A percentile compares a stretch with the other conserved stretches of the same genome.
Evolutionary conservation across 1,140 invertebrate genomes (phyloP).

Genomic region (Ceratosolen fusciceps): DNA sequence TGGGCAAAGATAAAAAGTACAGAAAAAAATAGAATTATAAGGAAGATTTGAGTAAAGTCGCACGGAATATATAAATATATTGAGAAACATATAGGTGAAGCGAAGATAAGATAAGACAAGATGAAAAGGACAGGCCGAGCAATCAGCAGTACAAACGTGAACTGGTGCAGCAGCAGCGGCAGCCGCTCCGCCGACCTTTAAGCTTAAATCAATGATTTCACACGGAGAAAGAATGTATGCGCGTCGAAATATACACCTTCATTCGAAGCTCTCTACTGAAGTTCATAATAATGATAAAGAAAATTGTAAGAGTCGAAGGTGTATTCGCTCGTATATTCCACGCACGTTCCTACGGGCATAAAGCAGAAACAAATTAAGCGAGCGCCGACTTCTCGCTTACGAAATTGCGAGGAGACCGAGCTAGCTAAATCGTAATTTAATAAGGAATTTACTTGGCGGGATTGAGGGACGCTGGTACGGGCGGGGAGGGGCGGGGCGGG

Average conservation of each 20-base stretch:
- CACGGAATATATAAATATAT: too few relatives aligned
- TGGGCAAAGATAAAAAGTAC: too few relatives aligned
- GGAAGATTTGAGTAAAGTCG: too few relatives aligned
- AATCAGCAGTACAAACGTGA: too few relatives aligned
- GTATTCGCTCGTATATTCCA: conserved; percentile 32
- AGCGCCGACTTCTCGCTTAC: conserved; percentile 38
- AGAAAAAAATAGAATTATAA: too few relatives aligned
- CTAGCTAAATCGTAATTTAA: conserved; percentile 45
- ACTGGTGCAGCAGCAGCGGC: too few relatives aligned
- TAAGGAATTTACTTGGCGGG: conserved; percentile 34
- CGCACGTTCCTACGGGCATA: conserved; percentile 32
- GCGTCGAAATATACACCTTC: not conserved
- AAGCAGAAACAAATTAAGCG: conserved; percentile 46
- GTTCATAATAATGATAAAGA: conserved; percentile 14
- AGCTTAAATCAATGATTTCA: not conserved
- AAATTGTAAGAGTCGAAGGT: conserved; percentile 2
- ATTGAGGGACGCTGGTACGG: too few relatives aligned
- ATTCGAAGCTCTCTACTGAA: not conserved
- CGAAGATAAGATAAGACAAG: too few relatives aligned
- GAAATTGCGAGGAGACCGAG: conserved; percentile 27
- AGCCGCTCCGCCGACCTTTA: too few relatives aligned
- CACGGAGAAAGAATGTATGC: not conserved
- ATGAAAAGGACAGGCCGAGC: too few relatives aligned
- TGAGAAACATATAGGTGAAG: too few relatives aligned
- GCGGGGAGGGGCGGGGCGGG: too few relatives aligned